phyloP scores from a whole-genome alignment of 2,888 invertebrate species.

The Chrysodeixis includens region DNA sequence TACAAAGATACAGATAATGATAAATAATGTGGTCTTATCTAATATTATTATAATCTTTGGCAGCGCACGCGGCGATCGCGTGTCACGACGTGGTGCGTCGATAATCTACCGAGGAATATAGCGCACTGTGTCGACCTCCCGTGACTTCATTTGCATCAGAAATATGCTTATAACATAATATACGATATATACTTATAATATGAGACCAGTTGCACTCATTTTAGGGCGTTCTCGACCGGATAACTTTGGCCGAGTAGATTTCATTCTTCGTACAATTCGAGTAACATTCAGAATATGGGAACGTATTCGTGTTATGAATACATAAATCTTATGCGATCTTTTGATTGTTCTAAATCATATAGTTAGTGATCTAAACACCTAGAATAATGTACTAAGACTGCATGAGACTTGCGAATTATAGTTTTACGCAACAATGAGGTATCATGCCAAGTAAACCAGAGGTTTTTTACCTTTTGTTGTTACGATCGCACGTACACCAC shows the following conservation, averaged over 20 bases:
- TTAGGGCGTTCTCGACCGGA: background rate
- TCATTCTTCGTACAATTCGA: background rate
- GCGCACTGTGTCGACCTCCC: background rate
- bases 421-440: background rate
- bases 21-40: constrained; percentile 49
- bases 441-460: background rate
- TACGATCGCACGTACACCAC: background rate
- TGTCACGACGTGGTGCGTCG: constrained; percentile 33
- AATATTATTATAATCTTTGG: constrained; percentile 42
- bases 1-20: constrained; percentile 63
- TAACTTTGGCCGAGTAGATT: background rate
- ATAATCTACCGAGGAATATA: constrained; percentile 1
- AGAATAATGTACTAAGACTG: background rate
- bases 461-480: background rate
- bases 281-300: background rate
- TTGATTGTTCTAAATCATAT: background rate
- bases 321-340: background rate
- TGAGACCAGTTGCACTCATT: background rate
- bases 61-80: constrained; percentile 50
- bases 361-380: background rate
- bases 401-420: background rate
- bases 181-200: no score
- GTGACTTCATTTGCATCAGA: constrained; percentile 1
- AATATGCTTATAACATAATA: background rate
- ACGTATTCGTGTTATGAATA: background rate